Evolutionary conservation across 2,797 vertebrate species (phyloP).

Genomic region (Pseudocheirus occidentalis): DNA sequence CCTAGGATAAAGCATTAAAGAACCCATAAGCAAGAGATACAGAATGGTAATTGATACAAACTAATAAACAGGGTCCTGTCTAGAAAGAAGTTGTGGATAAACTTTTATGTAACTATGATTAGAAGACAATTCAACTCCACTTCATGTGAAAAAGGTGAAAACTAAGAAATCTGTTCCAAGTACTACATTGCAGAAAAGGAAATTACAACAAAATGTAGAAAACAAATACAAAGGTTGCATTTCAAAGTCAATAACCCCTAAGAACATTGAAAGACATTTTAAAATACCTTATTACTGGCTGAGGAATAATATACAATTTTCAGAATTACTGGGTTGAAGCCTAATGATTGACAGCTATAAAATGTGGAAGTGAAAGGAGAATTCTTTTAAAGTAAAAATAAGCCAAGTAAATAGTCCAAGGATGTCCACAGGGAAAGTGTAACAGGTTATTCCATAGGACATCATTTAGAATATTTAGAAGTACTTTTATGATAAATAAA

Average conservation of each 20-base stretch:
- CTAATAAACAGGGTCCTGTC: not conserved
- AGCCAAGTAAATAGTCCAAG: not conserved
- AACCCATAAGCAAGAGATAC: not conserved
- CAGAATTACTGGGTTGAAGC: not conserved
- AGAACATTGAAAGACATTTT: not conserved
- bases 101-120: not conserved
- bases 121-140: not conserved
- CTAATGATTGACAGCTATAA: not conserved
- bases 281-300: not conserved
- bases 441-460: not conserved
- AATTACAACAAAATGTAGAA: not conserved
- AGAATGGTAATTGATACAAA: not conserved
- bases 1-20: not conserved
- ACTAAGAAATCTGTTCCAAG: not conserved
- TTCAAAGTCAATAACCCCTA: not conserved
- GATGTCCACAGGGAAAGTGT: not conserved
- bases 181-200: not conserved
- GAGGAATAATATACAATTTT: not conserved
- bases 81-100: not conserved
- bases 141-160: not conserved
- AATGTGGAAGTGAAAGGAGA: not conserved
- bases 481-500: not conserved
- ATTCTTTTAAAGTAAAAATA: not conserved
- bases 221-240: not conserved
- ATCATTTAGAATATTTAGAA: not conserved